Percentiles rank a stretch among this genome's conserved stretches.
Conservation (phyloP, 2,888 invertebrate species). For the Acronicta leporina region DNA sequence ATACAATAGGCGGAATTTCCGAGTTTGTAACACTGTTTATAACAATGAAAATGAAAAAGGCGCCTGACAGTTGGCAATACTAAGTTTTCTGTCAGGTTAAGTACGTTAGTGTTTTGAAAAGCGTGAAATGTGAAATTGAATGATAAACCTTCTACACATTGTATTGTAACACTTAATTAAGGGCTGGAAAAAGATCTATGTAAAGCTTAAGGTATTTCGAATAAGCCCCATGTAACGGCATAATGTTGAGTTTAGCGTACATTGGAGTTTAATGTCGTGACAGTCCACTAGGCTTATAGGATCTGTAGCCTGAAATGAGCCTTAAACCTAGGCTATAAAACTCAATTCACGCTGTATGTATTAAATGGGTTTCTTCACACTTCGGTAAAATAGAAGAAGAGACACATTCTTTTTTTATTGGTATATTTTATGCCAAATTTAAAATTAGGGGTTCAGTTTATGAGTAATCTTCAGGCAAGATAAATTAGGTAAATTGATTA, state of each 20-base stretch:
- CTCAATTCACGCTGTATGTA: slow-evolving; percentile 1
- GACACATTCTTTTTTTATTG: neutral
- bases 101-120: neutral
- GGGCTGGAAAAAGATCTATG: neutral
- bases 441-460: too few relatives aligned
- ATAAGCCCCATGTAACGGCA: slow-evolving; percentile 5
- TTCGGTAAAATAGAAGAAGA: neutral
- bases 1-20: too few relatives aligned
- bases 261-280: slow-evolving; percentile 24
- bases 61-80: too few relatives aligned
- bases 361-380: neutral
- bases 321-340: slow-evolving; percentile 2
- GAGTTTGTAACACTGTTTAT: too few relatives aligned
- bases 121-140: slow-evolving; percentile 1
- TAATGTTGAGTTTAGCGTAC: slow-evolving; percentile 15
- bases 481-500: too few relatives aligned
- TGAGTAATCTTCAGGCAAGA: too few relatives aligned
- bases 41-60: too few relatives aligned
- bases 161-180: neutral
- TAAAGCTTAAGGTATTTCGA: neutral
- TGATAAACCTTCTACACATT: too few relatives aligned
- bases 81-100: neutral
- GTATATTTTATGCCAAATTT: too few relatives aligned
- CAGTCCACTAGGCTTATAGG: neutral
- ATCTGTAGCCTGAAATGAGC: neutral